phyloP scores from a whole-genome alignment of 2,113 vertebrate genomes.

The Felis chaus region DNA sequence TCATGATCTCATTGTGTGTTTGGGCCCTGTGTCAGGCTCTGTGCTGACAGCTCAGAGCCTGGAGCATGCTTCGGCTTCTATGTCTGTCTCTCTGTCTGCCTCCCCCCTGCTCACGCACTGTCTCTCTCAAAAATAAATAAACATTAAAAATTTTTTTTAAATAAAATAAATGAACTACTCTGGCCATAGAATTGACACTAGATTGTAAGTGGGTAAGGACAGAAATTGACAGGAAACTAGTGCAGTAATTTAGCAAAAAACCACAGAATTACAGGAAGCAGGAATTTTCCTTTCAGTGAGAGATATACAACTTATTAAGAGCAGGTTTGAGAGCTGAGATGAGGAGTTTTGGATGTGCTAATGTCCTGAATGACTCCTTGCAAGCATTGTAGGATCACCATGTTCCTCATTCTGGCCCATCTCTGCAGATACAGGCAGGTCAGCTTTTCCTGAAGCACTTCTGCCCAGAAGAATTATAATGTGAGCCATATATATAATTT shows the following conservation, averaged over 20 bases:
- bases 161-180: background rate
- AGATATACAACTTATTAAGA: background rate
- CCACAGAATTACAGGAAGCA: background rate
- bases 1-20: too few species aligned
- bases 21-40: too few species aligned
- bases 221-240: background rate
- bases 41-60: too few species aligned
- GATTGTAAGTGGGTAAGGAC: background rate
- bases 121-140: too few species aligned
- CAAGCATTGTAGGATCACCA: background rate
- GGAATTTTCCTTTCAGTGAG: background rate
- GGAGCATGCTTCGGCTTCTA: too few species aligned
- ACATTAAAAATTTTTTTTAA: too few species aligned
- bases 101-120: too few species aligned
- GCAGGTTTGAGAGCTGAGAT: background rate
- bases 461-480: background rate
- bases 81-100: too few species aligned
- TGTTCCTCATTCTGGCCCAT: background rate
- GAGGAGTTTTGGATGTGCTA: background rate
- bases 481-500: background rate
- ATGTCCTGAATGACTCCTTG: background rate
- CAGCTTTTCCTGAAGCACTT: background rate
- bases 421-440: background rate
- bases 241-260: background rate
- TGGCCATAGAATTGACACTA: background rate